phyloP scores from a whole-genome alignment of 1,140 invertebrate species.

The Micrasema minimum region DNA sequence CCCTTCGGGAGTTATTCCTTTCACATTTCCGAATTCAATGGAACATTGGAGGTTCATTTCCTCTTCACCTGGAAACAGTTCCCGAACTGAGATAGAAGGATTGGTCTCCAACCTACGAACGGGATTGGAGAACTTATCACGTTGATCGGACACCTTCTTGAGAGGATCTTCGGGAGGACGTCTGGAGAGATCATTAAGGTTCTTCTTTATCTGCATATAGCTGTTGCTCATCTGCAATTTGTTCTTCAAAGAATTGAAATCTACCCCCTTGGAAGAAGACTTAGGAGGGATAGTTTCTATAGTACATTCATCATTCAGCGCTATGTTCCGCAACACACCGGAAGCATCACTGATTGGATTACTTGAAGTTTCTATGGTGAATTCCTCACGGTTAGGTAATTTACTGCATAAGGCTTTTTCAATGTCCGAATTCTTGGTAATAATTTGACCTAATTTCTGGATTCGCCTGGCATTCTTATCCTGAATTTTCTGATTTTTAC shows the following conservation, averaged over 20 bases:
- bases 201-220: slow-evolving; percentile 65
- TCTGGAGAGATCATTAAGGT: slow-evolving; percentile 63
- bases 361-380: slow-evolving; percentile 57
- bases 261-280: slow-evolving; percentile 58
- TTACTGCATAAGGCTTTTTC: slow-evolving; percentile 49
- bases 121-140: slow-evolving; percentile 64
- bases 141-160: slow-evolving; percentile 54
- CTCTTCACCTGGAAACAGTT: slow-evolving; percentile 82
- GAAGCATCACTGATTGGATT: slow-evolving; percentile 51
- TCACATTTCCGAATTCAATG: slow-evolving; percentile 75
- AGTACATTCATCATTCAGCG: slow-evolving; percentile 64
- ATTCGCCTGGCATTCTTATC: slow-evolving; percentile 64
- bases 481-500: slow-evolving; percentile 61
- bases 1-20: slow-evolving; percentile 77
- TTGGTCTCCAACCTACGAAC: slow-evolving; percentile 74
- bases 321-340: slow-evolving; percentile 59
- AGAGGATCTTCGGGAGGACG: slow-evolving; percentile 59
- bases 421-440: slow-evolving; percentile 60
- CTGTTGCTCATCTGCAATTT: slow-evolving; percentile 66
- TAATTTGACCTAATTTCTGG: slow-evolving; percentile 63
- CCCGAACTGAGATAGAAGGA: slow-evolving; percentile 82
- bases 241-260: slow-evolving; percentile 63
- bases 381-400: slow-evolving; percentile 53
- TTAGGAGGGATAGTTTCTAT: slow-evolving; percentile 62
- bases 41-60: slow-evolving; percentile 81